phyloP scores from a whole-genome alignment of 2,113 vertebrate species.

The Chauna torquata region DNA sequence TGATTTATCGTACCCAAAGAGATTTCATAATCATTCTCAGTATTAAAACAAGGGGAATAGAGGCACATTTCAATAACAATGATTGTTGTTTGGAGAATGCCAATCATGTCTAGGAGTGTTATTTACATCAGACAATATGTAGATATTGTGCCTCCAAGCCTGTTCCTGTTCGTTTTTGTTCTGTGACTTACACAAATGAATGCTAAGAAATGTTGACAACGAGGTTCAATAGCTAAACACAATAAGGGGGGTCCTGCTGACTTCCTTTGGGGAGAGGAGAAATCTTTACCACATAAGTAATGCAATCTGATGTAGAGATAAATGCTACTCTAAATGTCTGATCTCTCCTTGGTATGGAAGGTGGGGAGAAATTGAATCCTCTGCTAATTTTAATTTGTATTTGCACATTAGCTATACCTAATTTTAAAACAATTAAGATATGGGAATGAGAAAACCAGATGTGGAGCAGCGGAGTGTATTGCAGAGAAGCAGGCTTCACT shows the following conservation, averaged over 20 bases:
- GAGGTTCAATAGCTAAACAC: slow-evolving; percentile 68
- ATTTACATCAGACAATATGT: slow-evolving; percentile 78
- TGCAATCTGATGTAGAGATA: slow-evolving; percentile 37
- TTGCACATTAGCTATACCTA: slow-evolving; percentile 35
- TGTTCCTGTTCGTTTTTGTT: slow-evolving; percentile 73
- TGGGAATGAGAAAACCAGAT: slow-evolving; percentile 38
- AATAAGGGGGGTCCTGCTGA: slow-evolving; percentile 26
- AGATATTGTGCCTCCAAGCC: slow-evolving; percentile 82
- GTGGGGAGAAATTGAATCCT: slow-evolving; percentile 36
- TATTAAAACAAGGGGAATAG: slow-evolving; percentile 83
- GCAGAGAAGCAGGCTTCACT: slow-evolving; percentile 24
- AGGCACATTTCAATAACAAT: slow-evolving; percentile 89
- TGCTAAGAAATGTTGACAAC: slow-evolving; percentile 69
- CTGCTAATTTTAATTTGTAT: slow-evolving; percentile 50
- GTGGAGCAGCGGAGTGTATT: slow-evolving; percentile 37
- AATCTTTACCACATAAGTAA: slow-evolving; percentile 21
- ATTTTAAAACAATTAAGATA: slow-evolving; percentile 60
- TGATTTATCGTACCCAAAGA: slow-evolving; percentile 79
- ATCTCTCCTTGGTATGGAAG: slow-evolving; percentile 7
- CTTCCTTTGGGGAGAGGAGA: slow-evolving; percentile 35
- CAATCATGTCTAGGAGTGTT: slow-evolving; percentile 71
- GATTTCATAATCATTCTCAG: slow-evolving; percentile 81
- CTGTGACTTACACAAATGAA: slow-evolving; percentile 78
- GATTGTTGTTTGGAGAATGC: slow-evolving; percentile 84
- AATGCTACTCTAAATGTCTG: neutral